Evolutionary conservation across 2,888 invertebrate genomes (phyloP), one percentile per base, ranked within the genome.

Genomic region (Cerceris ruficornis): DNA sequence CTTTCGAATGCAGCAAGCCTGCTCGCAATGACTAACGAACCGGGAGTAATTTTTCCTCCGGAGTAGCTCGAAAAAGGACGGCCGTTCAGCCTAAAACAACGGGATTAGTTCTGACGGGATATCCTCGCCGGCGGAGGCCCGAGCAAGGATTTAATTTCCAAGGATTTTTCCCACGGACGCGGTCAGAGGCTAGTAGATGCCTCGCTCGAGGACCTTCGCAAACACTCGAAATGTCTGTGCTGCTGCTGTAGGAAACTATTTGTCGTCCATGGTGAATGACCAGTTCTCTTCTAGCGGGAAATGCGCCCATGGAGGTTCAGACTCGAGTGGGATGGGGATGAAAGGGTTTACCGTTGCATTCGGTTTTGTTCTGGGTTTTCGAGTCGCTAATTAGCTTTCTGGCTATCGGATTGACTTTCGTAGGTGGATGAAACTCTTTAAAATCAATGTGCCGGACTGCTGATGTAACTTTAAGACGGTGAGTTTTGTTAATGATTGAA

Each of bases 191-290:
- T 70, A 50, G 77, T 57, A 58, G 75, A 74, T 72, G 73, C 75
- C 77, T 67, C 39, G 42, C 46, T 55, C 70, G 66, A 80, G 83
- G 74, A 77, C 75, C 82, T 85, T 75, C 72, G 84, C 90, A 91
- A 91, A 91, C 90, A 91, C 91, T 91, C 86, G 83, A 87, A 57
- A 84, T 80, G 86, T 88, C 90, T 89, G 84, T 86, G 85, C 83
- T 86, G 85, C 83, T 86, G 86, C 82, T 87, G 86, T 88, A 85
- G 82, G 73, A 89, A 88, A 88, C 87, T 90, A 87, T 90, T 90
- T 90, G 90, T 87, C 88, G 73, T 78, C 74, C 76, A 60, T 81
- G 60, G 70, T 75, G 59, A 60, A 81, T 39, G 80, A 80, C 68
- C 71, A 57, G 8, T 69, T 28, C 28, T 28, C 28, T 28, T 28